Percentiles rank a stretch among this genome's conserved stretches.
These are phyloP conservation scores for Naso thynnoides DNA, from an alignment of 2,797 vertebrate genomes.

Conservation along the genomic window DNA sequence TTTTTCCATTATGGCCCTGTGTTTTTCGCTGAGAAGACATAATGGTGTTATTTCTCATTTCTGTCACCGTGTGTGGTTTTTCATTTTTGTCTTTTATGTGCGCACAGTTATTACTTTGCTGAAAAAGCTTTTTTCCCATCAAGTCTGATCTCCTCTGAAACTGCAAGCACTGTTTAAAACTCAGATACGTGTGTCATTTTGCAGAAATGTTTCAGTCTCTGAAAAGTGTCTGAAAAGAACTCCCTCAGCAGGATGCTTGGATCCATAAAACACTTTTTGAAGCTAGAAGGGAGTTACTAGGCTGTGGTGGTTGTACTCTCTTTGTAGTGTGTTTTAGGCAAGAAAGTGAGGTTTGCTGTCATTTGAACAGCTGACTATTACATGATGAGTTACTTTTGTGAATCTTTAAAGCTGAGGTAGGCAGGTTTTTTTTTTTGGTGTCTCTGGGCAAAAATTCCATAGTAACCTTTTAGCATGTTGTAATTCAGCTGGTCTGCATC, in stretches of 20 bases:
- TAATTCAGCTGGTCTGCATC: too few relatives aligned
- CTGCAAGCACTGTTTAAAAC: constrained; percentile 47
- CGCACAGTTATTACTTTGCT: constrained; percentile 54
- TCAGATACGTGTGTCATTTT: constrained; percentile 59
- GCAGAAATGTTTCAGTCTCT: constrained; percentile 39
- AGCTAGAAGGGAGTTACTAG: constrained; percentile 25
- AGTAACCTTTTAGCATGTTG: too few relatives aligned
- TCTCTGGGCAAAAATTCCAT: too few relatives aligned
- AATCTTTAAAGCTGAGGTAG: too few relatives aligned
- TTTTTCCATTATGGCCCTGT: constrained; percentile 73
- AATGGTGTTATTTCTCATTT: constrained; percentile 78
- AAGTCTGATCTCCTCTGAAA: constrained; percentile 60
- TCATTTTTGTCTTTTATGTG: constrained; percentile 43
- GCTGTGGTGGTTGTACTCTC: constrained; percentile 11
- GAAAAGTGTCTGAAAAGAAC: constrained; percentile 49
- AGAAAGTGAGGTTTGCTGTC: constrained; percentile 17
- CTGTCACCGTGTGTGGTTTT: constrained; percentile 67
- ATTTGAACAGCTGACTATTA: constrained; percentile 19
- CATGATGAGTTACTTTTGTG: too few relatives aligned
- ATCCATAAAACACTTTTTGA: constrained; percentile 54
- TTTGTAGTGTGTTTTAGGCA: not conserved
- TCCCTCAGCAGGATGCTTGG: constrained; percentile 40
- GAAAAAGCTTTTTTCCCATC: constrained; percentile 67
- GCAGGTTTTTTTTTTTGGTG: too few relatives aligned
- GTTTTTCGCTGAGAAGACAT: constrained; percentile 67